Conservation (phyloP, 2,888 invertebrate species). For the Diadegma fenestrale region DNA sequence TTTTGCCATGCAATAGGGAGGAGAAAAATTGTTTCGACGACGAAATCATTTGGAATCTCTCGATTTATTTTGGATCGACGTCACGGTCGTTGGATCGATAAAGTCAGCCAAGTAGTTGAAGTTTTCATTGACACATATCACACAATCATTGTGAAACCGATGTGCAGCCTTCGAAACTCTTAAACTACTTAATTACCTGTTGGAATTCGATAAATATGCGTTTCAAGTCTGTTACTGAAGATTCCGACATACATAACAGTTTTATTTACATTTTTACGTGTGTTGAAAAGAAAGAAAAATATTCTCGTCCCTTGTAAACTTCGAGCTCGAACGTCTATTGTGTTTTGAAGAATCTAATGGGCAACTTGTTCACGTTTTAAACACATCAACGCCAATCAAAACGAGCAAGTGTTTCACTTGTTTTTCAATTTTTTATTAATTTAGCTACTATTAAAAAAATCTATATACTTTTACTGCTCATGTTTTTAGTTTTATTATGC, state of each 20-base stretch:
- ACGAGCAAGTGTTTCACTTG: background rate
- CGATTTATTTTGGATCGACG: background rate
- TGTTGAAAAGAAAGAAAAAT: background rate
- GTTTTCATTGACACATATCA: background rate
- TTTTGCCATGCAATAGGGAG: background rate
- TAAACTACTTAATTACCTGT: background rate
- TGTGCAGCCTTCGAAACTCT: conserved; percentile 4
- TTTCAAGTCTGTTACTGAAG: background rate
- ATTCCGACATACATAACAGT: background rate
- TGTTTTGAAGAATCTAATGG: background rate
- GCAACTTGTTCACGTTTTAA: background rate
- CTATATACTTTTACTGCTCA: background rate
- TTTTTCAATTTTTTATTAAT: background rate
- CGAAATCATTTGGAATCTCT: background rate
- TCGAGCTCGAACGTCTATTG: conserved; percentile 1
- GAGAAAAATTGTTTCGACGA: background rate
- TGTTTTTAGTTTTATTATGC: background rate
- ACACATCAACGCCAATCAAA: background rate
- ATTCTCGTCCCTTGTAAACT: background rate
- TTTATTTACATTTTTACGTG: background rate
- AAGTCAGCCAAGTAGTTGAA: background rate
- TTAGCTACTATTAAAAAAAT: background rate
- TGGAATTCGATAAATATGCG: background rate
- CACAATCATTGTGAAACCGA: background rate
- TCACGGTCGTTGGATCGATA: background rate